Percentiles rank a stretch among this genome's conserved stretches.
phyloP scores from a whole-genome alignment of 2,888 invertebrate genomes.

The Acrobasis repandana region DNA sequence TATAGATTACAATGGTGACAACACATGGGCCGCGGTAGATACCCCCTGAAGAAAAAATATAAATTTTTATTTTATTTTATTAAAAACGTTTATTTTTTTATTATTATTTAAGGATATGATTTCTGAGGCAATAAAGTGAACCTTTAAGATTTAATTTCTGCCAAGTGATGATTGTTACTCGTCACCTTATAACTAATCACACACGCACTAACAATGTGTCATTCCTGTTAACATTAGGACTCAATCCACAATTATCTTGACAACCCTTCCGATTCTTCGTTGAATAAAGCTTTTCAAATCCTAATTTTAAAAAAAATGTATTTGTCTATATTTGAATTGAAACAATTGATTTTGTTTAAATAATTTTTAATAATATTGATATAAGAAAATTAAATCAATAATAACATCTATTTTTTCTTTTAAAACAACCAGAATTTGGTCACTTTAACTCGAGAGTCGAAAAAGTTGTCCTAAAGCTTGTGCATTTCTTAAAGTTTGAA shows the following conservation, averaged over 20 bases:
- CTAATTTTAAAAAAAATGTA: background rate
- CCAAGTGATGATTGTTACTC: conserved; percentile 41
- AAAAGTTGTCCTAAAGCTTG: conserved; percentile 33
- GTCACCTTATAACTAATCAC: conserved; percentile 59
- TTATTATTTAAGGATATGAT: too few species aligned
- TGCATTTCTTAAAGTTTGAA: conserved; percentile 44
- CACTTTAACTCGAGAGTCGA: conserved; percentile 19
- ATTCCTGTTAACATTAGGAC: conserved; percentile 61
- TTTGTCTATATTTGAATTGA: too few species aligned
- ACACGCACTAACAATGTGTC: conserved; percentile 71
- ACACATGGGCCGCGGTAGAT: too few species aligned
- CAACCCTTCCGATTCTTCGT: conserved; percentile 24
- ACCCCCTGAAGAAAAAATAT: too few species aligned
- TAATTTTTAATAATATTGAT: background rate
- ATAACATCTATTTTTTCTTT: too few species aligned
- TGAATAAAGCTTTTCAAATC: background rate
- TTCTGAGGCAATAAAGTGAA: too few species aligned
- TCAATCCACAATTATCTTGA: conserved; percentile 23
- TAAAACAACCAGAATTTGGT: background rate
- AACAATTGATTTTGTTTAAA: background rate
- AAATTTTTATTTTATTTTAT: too few species aligned
- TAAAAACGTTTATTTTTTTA: too few species aligned
- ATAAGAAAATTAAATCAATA: too few species aligned
- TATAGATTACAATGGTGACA: too few species aligned
- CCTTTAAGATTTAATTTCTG: conserved; percentile 8